These are phyloP conservation scores for Scolopax bukidnonensis DNA, from an alignment of 2,797 vertebrate genomes.

Conservation along the genomic window DNA sequence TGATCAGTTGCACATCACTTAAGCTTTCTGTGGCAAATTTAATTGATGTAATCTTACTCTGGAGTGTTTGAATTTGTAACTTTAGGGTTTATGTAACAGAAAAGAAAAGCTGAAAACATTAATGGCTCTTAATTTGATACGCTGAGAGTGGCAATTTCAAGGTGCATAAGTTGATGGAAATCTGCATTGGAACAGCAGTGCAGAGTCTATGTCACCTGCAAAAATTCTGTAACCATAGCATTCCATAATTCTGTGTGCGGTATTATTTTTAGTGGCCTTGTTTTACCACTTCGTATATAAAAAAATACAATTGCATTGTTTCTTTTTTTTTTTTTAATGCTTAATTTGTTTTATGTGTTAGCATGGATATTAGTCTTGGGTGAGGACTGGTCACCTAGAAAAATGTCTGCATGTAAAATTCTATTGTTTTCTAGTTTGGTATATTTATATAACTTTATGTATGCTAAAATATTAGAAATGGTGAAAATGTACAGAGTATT, in stretches of 20 bases:
- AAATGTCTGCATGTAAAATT: slow-evolving; percentile 32
- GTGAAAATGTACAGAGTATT: slow-evolving; percentile 6
- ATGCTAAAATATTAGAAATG: neutral
- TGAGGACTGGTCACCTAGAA: neutral
- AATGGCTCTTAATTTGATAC: slow-evolving; percentile 7
- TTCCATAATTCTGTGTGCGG: neutral
- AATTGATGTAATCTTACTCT: neutral
- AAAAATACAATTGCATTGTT: neutral
- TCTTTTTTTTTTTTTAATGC: neutral
- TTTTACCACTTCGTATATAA: neutral
- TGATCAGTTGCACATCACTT: slow-evolving; percentile 22
- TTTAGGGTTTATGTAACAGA: slow-evolving; percentile 10
- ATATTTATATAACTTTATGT: neutral
- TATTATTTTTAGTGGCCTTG: slow-evolving; percentile 50
- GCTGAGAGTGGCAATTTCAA: slow-evolving; percentile 34
- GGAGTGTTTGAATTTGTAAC: slow-evolving; percentile 13
- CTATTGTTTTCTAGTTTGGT: slow-evolving; percentile 1
- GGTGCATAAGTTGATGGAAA: slow-evolving; percentile 26
- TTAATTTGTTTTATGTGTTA: slow-evolving; percentile 14
- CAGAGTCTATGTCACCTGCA: slow-evolving; percentile 24
- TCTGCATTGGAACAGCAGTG: slow-evolving; percentile 19
- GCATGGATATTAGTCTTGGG: neutral
- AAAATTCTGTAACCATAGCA: slow-evolving; percentile 47
- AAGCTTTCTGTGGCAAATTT: slow-evolving; percentile 24
- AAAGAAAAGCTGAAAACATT: slow-evolving; percentile 21